Base-by-base conservation (phyloP, 2,888 invertebrate genomes). In the Agrochola macilenta region DNA sequence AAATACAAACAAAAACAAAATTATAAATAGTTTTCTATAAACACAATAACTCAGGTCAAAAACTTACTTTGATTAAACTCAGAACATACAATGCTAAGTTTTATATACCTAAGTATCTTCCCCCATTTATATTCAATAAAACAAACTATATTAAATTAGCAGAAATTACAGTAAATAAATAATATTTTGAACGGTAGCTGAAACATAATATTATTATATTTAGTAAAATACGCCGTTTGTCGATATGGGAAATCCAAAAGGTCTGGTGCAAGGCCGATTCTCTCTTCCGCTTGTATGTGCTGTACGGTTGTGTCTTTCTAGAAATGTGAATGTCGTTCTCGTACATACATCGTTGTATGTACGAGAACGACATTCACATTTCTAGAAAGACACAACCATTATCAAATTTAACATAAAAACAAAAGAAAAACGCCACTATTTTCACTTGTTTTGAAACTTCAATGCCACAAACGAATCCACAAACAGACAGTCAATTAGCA, bases 101-200 rank as follows among this genome's bases (percentile, higher is more conserved):
- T 58, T 54, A 23, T 9, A 11, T 78, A 60, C 2, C 43, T 39
- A 46, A 46, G 23, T 63, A 39, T 69, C 69, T 35, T 49, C 26
- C 46, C 35, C n/a, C 73, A 49, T 58, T 52, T 65, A 54, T 20
- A 9, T 30, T 20, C n/a, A 69, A 69, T 46, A 81, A 68, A 81
- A 82, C 68, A 81, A 63, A 11, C 8, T 76, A 76, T 76, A 46
- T 5, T 39, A 52, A 64, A n/a, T 69, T 46, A 39, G 11, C 26
- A 60, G 63, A 54, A 76, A 58, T 64, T 9, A 26, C 12, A 3
- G 23, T 66, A 43, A 69, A 64, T n/a, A 71, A 52, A 64, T 35
- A 69, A 75, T 75, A 75, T 43, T 58, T 68, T 43, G 1, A 14
- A n/a, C 12, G 81, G 52, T 52, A 20, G 52, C 8, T 52, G 49